Evolutionary conservation across 1,140 invertebrate genomes (phyloP), one percentile per base, ranked within the genome.

Genomic region (Anastrepha ludens): DNA sequence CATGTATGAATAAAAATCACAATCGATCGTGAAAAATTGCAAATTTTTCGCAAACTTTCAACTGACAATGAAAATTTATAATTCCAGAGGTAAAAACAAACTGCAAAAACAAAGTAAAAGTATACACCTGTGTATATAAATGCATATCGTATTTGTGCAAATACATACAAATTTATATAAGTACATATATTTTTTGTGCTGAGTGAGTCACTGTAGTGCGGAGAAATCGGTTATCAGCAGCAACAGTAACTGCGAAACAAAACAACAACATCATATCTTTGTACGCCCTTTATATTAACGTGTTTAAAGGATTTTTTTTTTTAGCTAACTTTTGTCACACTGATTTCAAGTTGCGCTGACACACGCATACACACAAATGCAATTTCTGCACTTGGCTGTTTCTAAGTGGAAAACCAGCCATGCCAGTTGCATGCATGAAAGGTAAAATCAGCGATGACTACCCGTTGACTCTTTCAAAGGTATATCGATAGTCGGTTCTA

Each of bases 1-100:
- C 8, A 62, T 62, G n/a, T n/a, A 62, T 62, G 15, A 9, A 15
- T 17, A n/a, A 62, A 62, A 62, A 62, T 62, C 60, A 62, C 60
- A 62, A 62, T 62, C 5, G 60, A 62, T 55, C 50, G 50, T 55
- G 50, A 55, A 62, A 62, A 62, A 62, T 62, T 62, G 8, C 60
- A n/a, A 62, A 15, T 62, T 62, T 62, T 62, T 62, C 60, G 15
- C 60, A 62, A 62, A 62, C 60, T 62, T 62, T 62, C 60, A 62
- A 62, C 60, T 62, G 60, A 62, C 60, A 62, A 62, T 62, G 60
- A 62, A 62, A 62, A 62, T 62, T 62, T 62, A 17, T 62, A 62
- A n/a, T n/a, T 62, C 60, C 60, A 17, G 1, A 62, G 4, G 15
- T 62, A 62, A 62, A 62, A 62, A 62, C 2, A 62, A 29, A 62